phyloP scores from a whole-genome alignment of 53 echinoderm and acorn worm species.

The Paracentrotus lividus region DNA sequence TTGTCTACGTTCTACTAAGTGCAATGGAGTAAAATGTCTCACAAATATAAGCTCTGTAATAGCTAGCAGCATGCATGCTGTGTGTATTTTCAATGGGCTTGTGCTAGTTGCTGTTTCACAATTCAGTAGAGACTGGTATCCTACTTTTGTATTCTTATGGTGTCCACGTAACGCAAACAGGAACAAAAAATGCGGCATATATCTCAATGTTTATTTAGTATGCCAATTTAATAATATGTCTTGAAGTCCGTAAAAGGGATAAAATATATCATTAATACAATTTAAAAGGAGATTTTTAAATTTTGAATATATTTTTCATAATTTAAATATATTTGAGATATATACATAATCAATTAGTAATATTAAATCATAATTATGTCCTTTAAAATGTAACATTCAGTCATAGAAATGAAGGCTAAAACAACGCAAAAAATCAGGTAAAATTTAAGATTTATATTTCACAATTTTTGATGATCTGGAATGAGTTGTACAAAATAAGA shows the following conservation, averaged over 20 bases:
- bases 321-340: not conserved
- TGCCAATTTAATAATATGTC: constrained; percentile 28
- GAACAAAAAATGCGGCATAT: not conserved
- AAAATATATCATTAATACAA: not conserved
- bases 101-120: constrained; percentile 15
- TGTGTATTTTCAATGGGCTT: not conserved
- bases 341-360: not conserved
- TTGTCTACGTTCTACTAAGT: too few relatives aligned
- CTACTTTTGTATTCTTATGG: not conserved
- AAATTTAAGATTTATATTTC: constrained; percentile 67
- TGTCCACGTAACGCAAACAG: too few relatives aligned
- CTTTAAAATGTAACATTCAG: not conserved
- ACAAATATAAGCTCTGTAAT: too few relatives aligned
- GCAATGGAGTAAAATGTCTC: too few relatives aligned
- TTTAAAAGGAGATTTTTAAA: not conserved
- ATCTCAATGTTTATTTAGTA: constrained; percentile 64
- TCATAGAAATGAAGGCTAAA: constrained; percentile 65
- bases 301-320: not conserved
- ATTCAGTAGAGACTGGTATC: constrained; percentile 32
- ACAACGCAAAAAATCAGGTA: constrained; percentile 72
- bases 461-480: constrained; percentile 1
- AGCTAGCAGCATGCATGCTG: not conserved
- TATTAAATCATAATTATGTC: not conserved
- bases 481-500: not conserved
- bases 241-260: not conserved